Base-by-base conservation (phyloP, 30 jellyfish, hydroid and myxozoan species). In the Aurelia sp. region DNA sequence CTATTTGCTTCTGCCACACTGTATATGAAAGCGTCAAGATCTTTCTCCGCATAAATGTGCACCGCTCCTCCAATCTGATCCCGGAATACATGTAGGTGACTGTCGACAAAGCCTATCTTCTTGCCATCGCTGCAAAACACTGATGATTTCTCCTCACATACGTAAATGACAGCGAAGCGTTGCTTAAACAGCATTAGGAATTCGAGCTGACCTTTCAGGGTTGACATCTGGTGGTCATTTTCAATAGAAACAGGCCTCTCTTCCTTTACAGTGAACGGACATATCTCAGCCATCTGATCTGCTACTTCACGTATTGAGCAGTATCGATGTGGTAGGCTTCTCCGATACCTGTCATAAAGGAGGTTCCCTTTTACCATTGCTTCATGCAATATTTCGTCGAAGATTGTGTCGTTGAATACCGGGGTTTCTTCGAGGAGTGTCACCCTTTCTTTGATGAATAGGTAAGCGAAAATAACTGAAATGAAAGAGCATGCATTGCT, bases 71-170 rank as follows among this genome's bases (percentile, higher is more conserved):
- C 52, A 7, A 41, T 41, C 7, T 41, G 13, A 41, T 41, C 52
- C 52, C 52, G 11, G 11, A 41, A 41, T 41, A 41, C 7, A 15
- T 31, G 52, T 1, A n/a, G 1, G 18, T 66, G 77, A 19, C 48
- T 66, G 77, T 66, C 77, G 1, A 66, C 77, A 66, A 66, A 66
- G 37, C 52, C 77, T 5, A 66, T 66, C n/a, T 33, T 66, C 52
- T 20, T 20, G 12, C 77, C 77, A 31, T 66, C 77, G 21, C 77
- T 66, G 77, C 47, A 66, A 13, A 66, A 66, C 9, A 66, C 77
- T 6, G 77, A 66, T n/a, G 77, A 20, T 15, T 66, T 66, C 13
- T 66, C 70, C 5, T 60, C 33, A 22, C 70, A 60, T 4, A 60
- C 70, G 9, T 18, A 60, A 4, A 60, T 11, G 7, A 60, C 33